Evolutionary conservation across 1,140 invertebrate genomes (phyloP).

Genomic region (Tetramorium simillimum): DNA sequence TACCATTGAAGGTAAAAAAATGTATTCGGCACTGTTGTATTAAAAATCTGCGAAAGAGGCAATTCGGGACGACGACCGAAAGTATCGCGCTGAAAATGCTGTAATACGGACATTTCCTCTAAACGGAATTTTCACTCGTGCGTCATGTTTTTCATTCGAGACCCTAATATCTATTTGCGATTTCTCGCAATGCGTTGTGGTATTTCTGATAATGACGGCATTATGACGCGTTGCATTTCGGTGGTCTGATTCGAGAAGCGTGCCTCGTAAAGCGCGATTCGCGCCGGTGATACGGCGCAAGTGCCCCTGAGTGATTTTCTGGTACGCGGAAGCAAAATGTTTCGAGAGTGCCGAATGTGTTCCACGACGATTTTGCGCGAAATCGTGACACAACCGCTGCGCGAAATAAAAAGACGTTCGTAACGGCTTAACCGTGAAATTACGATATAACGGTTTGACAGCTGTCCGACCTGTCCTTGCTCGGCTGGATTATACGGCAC

Average conservation of each 20-base stretch:
- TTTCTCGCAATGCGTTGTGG: background rate
- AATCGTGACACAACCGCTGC: slow-evolving; percentile 26
- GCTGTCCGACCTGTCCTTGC: slow-evolving; percentile 64
- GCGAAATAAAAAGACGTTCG: slow-evolving; percentile 38
- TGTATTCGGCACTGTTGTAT: slow-evolving; percentile 50
- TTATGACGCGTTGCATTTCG: slow-evolving; percentile 23
- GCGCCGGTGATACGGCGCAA: slow-evolving; percentile 11
- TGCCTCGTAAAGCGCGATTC: background rate
- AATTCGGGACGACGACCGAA: background rate
- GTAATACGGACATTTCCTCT: background rate
- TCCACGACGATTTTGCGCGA: slow-evolving; percentile 42
- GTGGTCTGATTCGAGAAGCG: background rate
- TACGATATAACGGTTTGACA: slow-evolving; percentile 73
- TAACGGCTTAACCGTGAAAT: slow-evolving; percentile 69
- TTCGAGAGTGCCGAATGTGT: slow-evolving; percentile 4
- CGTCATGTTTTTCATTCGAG: background rate
- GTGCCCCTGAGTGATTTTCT: slow-evolving; percentile 31
- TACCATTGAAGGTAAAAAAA: slow-evolving; percentile 85
- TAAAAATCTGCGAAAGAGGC: background rate
- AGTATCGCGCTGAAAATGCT: background rate
- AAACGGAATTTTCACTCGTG: background rate
- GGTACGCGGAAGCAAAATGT: slow-evolving; percentile 44
- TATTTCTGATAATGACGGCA: background rate
- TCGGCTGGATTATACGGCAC: slow-evolving; percentile 43
- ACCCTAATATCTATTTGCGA: background rate